Base-by-base conservation (phyloP, 2,888 invertebrate species). In the Eupithecia inturbata region DNA sequence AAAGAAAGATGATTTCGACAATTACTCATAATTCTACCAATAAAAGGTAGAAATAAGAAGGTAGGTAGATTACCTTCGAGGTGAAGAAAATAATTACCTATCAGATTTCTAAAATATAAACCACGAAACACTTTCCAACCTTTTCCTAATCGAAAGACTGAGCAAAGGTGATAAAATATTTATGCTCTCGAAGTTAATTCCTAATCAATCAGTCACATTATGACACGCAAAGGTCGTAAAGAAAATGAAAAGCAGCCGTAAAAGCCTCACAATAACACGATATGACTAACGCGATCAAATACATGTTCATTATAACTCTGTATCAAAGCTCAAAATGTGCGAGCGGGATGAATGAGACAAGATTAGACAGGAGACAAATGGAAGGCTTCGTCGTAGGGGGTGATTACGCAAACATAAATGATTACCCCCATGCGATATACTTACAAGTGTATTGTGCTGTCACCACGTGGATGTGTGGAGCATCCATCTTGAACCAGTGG, bases 401-500 rank as follows among this genome's bases (percentile, higher is more conserved):
- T 0, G 0, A 22, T 4, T 53, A 72, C 5, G 66, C 80, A 1
- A 67, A 57, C 1, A 83, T 82, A 49, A 3, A 2, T 5, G 19
- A 72, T 0, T 78, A 71, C 62, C 83, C 83, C 0, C 83, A 84
- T 14, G 39, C 39, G 26, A 14, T 66, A 26, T 66, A 66, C 26
- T 66, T 66, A 36, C 64, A 64, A n/a, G 67, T 71, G 12, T 4
- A 19, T 1, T 82, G 83, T 49, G 19, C 9, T 31, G 3, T 19
- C 0, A 14, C 7, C 0, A 9, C 33, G 5, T 83, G 78, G 80
- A 77, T 80, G 0, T 88, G 85, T 63, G 85, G 86, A 0, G 74
- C 81, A 0, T 81, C 87, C 0, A 73, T 87, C 10, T 45, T 87
- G 28, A 86, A 84, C 57, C 85, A 86, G 31, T 68, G 71, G 10